Evolutionary conservation across 1,140 invertebrate species (phyloP), one percentile per base, ranked within the genome.

Genomic region (Andricus grossulariae): DNA sequence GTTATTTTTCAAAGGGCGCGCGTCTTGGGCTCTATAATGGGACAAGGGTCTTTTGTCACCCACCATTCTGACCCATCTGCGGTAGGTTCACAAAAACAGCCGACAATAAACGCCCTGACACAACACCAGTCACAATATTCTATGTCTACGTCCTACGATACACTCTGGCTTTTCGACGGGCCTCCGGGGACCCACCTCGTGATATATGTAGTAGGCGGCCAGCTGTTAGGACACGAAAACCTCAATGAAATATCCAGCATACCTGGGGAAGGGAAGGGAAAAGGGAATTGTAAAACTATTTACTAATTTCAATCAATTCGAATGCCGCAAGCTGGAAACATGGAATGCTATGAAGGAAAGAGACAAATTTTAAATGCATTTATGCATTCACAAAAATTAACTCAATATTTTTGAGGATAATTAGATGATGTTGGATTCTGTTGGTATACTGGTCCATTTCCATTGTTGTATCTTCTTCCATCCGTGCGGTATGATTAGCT

Each of bases 61-160:
- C 57, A 66, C 57, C 57, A 32, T 66, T 25, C 39, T 25, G 57
- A 54, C 18, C 82, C 83, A 83, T 83, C 82, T 83, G 83, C 84
- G 80, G 77, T 74, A 50, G 76, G 77, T 81, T 86, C 78, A 85
- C 78, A 85, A 79, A 85, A 73, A 81, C 74, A 76, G 74, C 1
- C 32, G 70, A 51, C 74, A 70, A 86, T 82, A 85, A 85, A 83
- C 75, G 82, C 25, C 54, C 75, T 77, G 77, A 72, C 57, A 66
- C 80, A 83, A 74, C 76, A 79, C 57, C 70, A 73, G 82, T 86
- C 84, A 86, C 85, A 84, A 86, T 86, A 86, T 86, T 86, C 76
- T 78, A 66, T 7, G 3, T 54, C 52, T 54, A 54, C 70, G 70
- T n/a, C n/a, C n/a, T n/a, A n/a, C 76, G 80, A 84, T 83, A 84